Percentiles rank a stretch among this genome's conserved stretches.
These are phyloP conservation scores for Leucozona laternaria DNA, from an alignment of 2,888 invertebrate species.

Conservation along the genomic window DNA sequence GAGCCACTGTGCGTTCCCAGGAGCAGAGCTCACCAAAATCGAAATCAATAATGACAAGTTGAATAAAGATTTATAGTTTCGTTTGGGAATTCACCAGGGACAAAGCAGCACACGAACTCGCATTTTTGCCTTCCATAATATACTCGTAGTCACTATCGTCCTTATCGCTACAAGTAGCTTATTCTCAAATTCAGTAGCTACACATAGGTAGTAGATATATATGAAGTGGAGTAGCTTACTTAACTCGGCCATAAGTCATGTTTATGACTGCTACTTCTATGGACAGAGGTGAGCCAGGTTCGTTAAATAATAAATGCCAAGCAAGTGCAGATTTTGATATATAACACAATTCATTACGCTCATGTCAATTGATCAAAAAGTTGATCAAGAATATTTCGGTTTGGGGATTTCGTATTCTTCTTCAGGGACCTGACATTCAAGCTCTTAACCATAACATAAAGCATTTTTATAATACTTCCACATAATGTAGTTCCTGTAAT, in stretches of 20 bases:
- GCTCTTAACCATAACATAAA: background rate
- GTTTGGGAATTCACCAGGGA: conserved; percentile 74
- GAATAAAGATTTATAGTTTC: conserved; percentile 83
- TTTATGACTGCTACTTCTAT: conserved; percentile 58
- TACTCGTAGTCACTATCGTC: conserved; percentile 18
- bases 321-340: conserved; percentile 78
- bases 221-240: conserved; percentile 60
- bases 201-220: no score
- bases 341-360: conserved; percentile 71
- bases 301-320: conserved; percentile 76
- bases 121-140: background rate
- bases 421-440: background rate
- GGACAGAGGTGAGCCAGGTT: conserved; percentile 28
- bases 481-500: background rate
- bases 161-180: conserved; percentile 66
- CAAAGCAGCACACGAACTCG: conserved; percentile 31
- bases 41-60: conserved; percentile 83
- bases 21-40: conserved; percentile 73
- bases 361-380: conserved; percentile 78
- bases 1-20: conserved; percentile 71
- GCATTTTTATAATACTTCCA: background rate
- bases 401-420: background rate
- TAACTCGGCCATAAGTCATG: conserved; percentile 76
- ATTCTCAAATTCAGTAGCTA: conserved; percentile 35
- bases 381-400: background rate